Evolutionary conservation across 2,888 invertebrate genomes (phyloP).

Genomic region (Morpho helenor): DNA sequence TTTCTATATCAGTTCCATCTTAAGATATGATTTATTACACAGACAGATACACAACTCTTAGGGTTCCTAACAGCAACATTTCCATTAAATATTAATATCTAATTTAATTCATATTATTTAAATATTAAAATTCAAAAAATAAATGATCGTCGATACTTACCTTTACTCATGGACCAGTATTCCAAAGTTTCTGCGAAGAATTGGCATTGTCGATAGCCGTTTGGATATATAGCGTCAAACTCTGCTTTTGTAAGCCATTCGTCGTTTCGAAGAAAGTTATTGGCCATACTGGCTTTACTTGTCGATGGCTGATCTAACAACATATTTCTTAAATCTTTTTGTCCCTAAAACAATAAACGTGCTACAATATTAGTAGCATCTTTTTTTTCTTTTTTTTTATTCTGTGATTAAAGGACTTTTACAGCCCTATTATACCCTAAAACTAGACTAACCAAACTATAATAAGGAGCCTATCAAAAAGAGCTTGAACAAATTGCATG

Average conservation of each 20-base stretch:
- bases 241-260: constrained; percentile 45
- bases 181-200: constrained; percentile 38
- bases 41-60: no score
- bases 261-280: constrained; percentile 16
- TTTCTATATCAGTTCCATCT: no score
- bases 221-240: constrained; percentile 46
- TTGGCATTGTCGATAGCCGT: constrained; percentile 37
- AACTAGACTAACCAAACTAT: no score
- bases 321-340: constrained; percentile 61
- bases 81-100: no score
- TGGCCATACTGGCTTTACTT: constrained; percentile 31
- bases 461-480: no score
- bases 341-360: constrained; percentile 39
- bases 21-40: no score
- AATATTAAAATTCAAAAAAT: background rate
- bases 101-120: background rate
- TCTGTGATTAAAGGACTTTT: no score
- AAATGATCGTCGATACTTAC: constrained; percentile 32
- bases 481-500: no score
- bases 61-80: no score
- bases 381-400: no score
- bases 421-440: no score
- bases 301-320: constrained; percentile 40
- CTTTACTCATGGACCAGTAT: constrained; percentile 48
- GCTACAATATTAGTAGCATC: no score